Conservation (phyloP, 2,888 invertebrate genomes). For the Camptogramma bilineatum region DNA sequence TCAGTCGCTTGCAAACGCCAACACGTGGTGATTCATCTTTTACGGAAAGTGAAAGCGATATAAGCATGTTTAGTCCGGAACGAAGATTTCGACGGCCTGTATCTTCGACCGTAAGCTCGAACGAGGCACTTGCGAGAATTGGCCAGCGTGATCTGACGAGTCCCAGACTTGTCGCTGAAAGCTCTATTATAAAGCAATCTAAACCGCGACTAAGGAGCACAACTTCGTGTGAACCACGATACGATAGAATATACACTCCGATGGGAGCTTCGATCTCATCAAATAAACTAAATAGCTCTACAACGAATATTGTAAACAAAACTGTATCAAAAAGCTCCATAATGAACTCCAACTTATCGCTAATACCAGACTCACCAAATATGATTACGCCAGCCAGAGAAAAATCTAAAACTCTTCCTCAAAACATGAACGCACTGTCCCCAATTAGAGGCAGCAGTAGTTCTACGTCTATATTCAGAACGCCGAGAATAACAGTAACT, state of each 20-base stretch:
- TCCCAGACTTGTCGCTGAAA: constrained; percentile 74
- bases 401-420: constrained; percentile 87
- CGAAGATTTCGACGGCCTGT: constrained; percentile 73
- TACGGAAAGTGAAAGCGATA: constrained; percentile 79
- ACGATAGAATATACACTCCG: constrained; percentile 79
- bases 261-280: constrained; percentile 72
- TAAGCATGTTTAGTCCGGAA: constrained; percentile 73
- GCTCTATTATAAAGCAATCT: constrained; percentile 61
- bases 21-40: constrained; percentile 72
- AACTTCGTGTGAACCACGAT: constrained; percentile 78
- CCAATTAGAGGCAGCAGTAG: constrained; percentile 80
- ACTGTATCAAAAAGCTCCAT: constrained; percentile 65
- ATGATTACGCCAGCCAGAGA: constrained; percentile 77
- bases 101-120: constrained; percentile 77
- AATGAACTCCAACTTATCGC: constrained; percentile 76
- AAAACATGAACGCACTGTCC: constrained; percentile 81
- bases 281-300: constrained; percentile 73
- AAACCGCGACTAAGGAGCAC: constrained; percentile 76
- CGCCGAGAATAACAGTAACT: constrained; percentile 76
- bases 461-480: constrained; percentile 77
- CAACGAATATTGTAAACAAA: constrained; percentile 68
- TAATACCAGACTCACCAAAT: constrained; percentile 78
- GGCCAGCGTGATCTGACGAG: constrained; percentile 74
- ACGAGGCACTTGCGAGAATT: constrained; percentile 73
- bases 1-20: constrained; percentile 62